Base-by-base conservation (phyloP, 2,113 vertebrate genomes). In the Cyphomyrus plagiostoma region DNA sequence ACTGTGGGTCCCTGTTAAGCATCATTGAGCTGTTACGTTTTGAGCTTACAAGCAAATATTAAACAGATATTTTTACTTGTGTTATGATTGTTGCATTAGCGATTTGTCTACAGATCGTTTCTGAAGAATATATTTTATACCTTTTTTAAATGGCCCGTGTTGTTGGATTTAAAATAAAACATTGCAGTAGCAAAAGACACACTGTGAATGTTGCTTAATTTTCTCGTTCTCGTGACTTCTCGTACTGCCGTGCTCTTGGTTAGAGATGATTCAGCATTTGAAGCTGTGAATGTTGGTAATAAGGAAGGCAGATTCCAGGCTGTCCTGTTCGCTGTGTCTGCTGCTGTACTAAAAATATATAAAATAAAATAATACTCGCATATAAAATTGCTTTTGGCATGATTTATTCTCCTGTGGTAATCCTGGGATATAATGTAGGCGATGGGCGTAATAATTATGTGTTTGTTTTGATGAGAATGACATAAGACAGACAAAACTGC, bases 91-190 rank as follows among this genome's bases (percentile, higher is more conserved):
- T 62, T 88, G 1, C 17, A n/a, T n/a, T 88, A 39, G 11, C 48
- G 84, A 30, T 86, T 39, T 86, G 85, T 86, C 6, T 85, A 80
- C 42, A 13, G 19, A 48, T 46, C 30, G 74, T 86, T 52, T 53
- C 49, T 39, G 17, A 56, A 53, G 35, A 88, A 66, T 88, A 88
- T n/a, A 66, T 88, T 66, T 88, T 87, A 58, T 88, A 88, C 56
- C 1, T 42, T 88, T 58, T 84, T 62, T 15, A 88, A 88, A 88
- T n/a, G 35, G 87, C 19, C 10, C 23, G 8, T 88, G 35, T 87
- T 58, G 23, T 87, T 58, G 26, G 7, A 58, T 88, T 45, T 23
- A 45, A 62, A 88, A 42, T 88, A 13, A 80, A 87, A 39, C 26
- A 42, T 62, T 66, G 21, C 52, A 62, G 39, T 53, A 88, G 42